Percentiles rank a stretch among this genome's conserved stretches.
These are phyloP conservation scores for Prunella himalayana DNA, from an alignment of 2,113 vertebrate species.

Conservation along the genomic window DNA sequence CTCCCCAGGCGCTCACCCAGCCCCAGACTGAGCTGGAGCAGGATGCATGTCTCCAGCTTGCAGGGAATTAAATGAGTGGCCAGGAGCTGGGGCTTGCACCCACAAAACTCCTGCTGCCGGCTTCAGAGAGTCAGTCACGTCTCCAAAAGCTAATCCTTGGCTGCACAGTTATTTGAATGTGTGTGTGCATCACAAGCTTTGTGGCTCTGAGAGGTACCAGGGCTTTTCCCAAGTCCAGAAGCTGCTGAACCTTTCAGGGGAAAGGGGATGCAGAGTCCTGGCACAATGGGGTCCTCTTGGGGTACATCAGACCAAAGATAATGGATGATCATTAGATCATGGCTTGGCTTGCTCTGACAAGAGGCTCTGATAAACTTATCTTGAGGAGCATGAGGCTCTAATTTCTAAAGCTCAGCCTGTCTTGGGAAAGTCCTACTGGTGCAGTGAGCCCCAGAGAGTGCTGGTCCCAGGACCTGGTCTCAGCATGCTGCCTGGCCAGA, in stretches of 20 bases:
- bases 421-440: not conserved
- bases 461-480: not conserved
- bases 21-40: not conserved
- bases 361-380: not conserved
- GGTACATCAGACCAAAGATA: not conserved
- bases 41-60: not conserved
- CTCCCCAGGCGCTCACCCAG: not conserved
- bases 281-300: not conserved
- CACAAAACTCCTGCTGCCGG: not conserved
- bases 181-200: not conserved
- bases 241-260: not conserved
- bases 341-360: not conserved
- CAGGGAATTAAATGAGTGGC: not conserved
- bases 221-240: not conserved
- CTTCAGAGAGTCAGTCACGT: not conserved
- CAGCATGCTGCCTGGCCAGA: fast-evolving
- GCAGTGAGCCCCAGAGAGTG: not conserved
- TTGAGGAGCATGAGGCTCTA: not conserved
- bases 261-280: not conserved
- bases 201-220: not conserved
- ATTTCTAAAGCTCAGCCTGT: not conserved
- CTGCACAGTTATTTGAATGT: not conserved
- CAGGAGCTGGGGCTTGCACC: not conserved
- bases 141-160: not conserved
- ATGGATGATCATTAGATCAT: fast-evolving